phyloP scores from a whole-genome alignment of 2,797 vertebrate species.

The Manis pentadactyla region DNA sequence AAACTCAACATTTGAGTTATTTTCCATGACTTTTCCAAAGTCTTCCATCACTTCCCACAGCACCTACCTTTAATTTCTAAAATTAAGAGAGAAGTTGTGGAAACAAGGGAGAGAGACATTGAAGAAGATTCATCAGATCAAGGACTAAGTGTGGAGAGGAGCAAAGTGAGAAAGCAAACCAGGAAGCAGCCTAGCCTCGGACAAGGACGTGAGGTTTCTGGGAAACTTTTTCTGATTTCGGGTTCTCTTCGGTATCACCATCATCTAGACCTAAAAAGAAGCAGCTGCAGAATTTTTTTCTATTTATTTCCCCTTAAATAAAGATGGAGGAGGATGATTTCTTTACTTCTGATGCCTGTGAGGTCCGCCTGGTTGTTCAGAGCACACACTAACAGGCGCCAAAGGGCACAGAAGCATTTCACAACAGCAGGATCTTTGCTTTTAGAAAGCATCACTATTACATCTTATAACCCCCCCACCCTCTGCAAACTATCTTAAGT shows the following conservation, averaged over 20 bases:
- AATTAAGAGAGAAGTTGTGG: neutral
- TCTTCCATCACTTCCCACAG: neutral
- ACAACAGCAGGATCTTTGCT: neutral
- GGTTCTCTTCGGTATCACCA: neutral
- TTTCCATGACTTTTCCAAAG: neutral
- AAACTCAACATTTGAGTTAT: neutral
- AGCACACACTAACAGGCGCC: neutral
- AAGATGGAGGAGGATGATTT: neutral
- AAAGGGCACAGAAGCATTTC: neutral
- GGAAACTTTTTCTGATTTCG: neutral
- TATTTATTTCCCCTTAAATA: neutral
- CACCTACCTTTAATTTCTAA: neutral
- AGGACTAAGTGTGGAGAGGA: neutral
- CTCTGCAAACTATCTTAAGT: neutral
- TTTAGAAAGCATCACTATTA: neutral
- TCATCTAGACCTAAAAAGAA: neutral
- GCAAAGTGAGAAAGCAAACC: neutral
- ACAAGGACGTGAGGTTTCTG: neutral
- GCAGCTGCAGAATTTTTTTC: neutral
- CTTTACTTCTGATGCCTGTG: neutral
- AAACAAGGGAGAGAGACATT: neutral
- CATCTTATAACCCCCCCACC: neutral
- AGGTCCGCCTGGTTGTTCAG: neutral
- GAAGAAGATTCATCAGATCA: neutral
- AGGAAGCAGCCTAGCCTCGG: neutral